A percentile compares a stretch with the other conserved stretches of the same genome.
Evolutionary conservation across 2,797 vertebrate genomes (phyloP).

Genomic region (Micropoecilia bifurca): DNA sequence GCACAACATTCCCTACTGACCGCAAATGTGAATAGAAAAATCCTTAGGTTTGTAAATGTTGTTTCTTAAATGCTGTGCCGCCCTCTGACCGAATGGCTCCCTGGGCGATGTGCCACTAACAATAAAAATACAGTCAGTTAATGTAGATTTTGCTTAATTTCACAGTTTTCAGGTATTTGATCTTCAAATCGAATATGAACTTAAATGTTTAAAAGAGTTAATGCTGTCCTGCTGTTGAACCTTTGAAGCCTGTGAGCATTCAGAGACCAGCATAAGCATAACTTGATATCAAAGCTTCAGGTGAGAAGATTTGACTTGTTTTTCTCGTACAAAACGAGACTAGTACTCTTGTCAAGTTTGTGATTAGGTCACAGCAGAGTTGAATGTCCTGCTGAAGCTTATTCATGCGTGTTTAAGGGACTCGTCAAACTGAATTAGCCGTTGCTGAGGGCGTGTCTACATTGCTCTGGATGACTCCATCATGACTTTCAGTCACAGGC

Average conservation of each 20-base stretch:
- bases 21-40: too few species aligned
- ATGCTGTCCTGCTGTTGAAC: background rate
- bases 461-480: background rate
- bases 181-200: background rate
- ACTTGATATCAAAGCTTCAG: background rate
- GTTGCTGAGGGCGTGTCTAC: constrained; percentile 1
- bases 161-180: background rate
- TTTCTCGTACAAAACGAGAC: background rate
- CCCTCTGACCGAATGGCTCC: background rate
- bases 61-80: background rate
- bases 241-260: background rate
- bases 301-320: background rate
- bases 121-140: background rate
- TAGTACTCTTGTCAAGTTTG: background rate
- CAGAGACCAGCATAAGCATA: background rate
- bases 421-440: background rate
- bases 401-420: background rate
- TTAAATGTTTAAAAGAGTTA: background rate
- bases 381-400: background rate
- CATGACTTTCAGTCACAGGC: background rate
- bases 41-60: background rate
- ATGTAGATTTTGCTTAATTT: background rate
- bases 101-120: background rate
- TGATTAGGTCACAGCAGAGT: background rate
- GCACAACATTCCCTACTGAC: too few species aligned